Evolutionary conservation across 2,888 invertebrate species (phyloP).

Genomic region (Scaptomyza caliginosa): DNA sequence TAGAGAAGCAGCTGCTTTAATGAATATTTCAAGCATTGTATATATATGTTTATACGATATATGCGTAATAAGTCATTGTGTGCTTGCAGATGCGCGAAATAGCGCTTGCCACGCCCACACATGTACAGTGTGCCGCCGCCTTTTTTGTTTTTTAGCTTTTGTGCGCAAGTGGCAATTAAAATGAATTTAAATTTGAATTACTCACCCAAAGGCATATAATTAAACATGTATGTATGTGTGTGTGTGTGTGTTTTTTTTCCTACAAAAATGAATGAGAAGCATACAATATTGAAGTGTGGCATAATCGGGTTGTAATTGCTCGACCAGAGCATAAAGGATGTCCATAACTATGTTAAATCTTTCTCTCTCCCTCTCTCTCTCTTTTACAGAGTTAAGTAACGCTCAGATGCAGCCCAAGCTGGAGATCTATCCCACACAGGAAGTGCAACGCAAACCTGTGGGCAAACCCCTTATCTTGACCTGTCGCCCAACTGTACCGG

Average conservation of each 20-base stretch:
- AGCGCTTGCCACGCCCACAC: slow-evolving; percentile 24
- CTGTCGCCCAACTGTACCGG: slow-evolving; percentile 89
- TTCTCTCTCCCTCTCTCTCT: no score
- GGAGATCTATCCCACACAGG: slow-evolving; percentile 89
- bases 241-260: not conserved
- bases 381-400: slow-evolving; percentile 68
- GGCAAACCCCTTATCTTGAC: slow-evolving; percentile 91
- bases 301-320: not conserved
- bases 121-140: not conserved
- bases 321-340: no score
- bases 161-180: slow-evolving; percentile 70
- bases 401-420: slow-evolving; percentile 84
- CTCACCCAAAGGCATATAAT: slow-evolving; percentile 25
- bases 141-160: slow-evolving; percentile 20
- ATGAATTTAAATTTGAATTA: slow-evolving; percentile 75
- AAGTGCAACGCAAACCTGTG: slow-evolving; percentile 89
- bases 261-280: slow-evolving; percentile 17
- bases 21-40: slow-evolving; percentile 36
- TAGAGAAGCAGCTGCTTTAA: slow-evolving; percentile 30
- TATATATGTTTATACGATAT: not conserved
- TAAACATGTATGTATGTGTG: not conserved
- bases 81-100: slow-evolving; percentile 32
- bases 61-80: slow-evolving; percentile 48
- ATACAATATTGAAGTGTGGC: slow-evolving; percentile 6
- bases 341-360: no score